Evolutionary conservation across 2,113 vertebrate species (phyloP), one percentile per base, ranked within the genome.

Genomic region (Solea senegalensis): DNA sequence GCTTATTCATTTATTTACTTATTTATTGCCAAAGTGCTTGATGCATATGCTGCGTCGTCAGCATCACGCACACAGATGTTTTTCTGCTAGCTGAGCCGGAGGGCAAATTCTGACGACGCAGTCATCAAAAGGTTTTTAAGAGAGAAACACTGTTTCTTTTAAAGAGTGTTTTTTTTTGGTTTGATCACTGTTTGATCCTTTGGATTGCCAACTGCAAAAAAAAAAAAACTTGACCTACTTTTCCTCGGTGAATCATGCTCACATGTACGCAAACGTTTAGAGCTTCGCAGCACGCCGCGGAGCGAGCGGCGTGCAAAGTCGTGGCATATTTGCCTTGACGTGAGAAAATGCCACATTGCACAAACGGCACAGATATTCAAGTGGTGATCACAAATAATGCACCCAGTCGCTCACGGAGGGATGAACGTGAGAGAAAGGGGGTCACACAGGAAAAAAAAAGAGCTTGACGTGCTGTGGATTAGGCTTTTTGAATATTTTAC

Each of bases 401-500:
- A 48, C 45, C 4, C 11, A 48, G 9, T 13, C 4, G 12, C 7
- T 12, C 45, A 13, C 10, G 14, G 11, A 48, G 45, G 45, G 45
- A 48, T 48, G 9, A 48, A 48, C 14, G 12, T 13, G 12, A 10
- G 2, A 48, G 45, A 66, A 40, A 60, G 13, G 54, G 27, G 7
- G 27, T 51, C 60, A 63, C 48, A 27, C 27, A 60, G 58, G 41
- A 54, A 39, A 60, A 55, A 14, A 7, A 8, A 39, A 28, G 26
- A 54, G 52, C 55, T 14, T 74, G 54, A 34, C 27, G 1, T 65
- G 72, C 64, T 46, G 15, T 14, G 27, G 39, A 51, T 13, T n/a
- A 4, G 65, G 63, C 68, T 64, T 45, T 67, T 26, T 80, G 53
- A 87, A 82, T 86, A 82, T 86, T 79, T 90, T 54, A 82, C 12